phyloP scores from a whole-genome alignment of 2,888 invertebrate species.

The Leucozona laternaria region DNA sequence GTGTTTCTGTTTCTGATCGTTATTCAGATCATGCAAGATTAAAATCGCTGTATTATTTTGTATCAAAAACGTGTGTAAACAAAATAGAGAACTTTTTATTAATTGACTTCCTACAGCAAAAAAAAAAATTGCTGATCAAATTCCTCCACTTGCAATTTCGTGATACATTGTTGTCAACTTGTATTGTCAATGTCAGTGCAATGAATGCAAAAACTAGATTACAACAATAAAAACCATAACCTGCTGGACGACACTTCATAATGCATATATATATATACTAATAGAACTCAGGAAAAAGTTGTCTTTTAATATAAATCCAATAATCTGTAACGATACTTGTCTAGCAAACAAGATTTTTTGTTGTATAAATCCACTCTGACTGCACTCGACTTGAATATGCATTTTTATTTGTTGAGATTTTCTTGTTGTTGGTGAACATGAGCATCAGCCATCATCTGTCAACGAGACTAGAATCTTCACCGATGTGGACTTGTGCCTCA shows the following conservation, averaged over 20 bases:
- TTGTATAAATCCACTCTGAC: not conserved
- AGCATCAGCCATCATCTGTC: not conserved
- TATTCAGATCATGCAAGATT: no score
- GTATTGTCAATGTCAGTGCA: constrained; percentile 1
- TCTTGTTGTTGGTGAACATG: not conserved
- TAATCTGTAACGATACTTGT: not conserved
- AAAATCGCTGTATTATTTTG: no score
- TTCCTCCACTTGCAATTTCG: not conserved
- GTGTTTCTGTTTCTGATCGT: no score
- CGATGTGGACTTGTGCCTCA: constrained; percentile 5
- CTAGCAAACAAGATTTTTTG: not conserved
- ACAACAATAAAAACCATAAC: not conserved
- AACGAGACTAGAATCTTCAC: not conserved
- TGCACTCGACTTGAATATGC: not conserved
- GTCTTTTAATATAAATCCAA: not conserved
- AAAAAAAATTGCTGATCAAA: not conserved
- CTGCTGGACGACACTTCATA: not conserved
- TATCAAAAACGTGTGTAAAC: no score
- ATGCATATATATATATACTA: not conserved
- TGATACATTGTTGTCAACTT: not conserved
- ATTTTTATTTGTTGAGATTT: constrained; percentile 8
- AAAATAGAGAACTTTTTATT: no score
- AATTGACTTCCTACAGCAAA: no score
- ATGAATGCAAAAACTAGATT: not conserved
- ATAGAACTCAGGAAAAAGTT: not conserved